Evolutionary conservation across 1,140 invertebrate genomes (phyloP), one percentile per base, ranked within the genome.

Genomic region (Drosophila triauraria): DNA sequence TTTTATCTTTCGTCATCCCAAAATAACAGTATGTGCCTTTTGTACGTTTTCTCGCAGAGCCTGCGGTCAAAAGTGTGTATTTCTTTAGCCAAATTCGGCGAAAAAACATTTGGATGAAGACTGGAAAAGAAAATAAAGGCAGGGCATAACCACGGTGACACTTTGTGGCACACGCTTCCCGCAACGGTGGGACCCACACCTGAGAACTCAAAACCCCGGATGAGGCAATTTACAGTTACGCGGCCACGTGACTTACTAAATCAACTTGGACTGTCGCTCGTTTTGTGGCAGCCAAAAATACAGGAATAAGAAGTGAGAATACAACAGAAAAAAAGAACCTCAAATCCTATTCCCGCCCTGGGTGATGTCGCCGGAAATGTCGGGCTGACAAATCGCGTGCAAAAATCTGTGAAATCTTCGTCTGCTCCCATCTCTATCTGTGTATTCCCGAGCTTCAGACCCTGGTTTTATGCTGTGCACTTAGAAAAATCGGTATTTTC

Each of bases 191-290:
- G 42, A 47, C 13, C 60, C 43, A 62, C 48, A 46, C 46, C 61
- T 42, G 42, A 35, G 20, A 59, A 20, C 13, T 60, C 42, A 48
- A 44, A 54, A 17, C 53, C 40, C 64, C 65, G 82, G 68, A 78
- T 63, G 75, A 67, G 75, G 67, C 79, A 91, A 91, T 91, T 88
- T 91, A 78, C 85, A 84, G 84, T 75, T 80, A 61, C 72, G 68
- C 76, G 69, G 84, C 90, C 84, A 91, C 90, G 88, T 91, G 85
- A 90, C 88, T 90, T 78, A 88, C 90, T 90, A 91, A 91, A 91
- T 91, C 82, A 91, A 91, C 82, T 86, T 78, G 69, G 60, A 62
- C 47, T 84, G 63, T 44, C 62, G 68, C 64, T 71, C 50, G 62
- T 69, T 84, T 72, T 84, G 77, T 46, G 75, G 54, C 77, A 48